Evolutionary conservation across 2,113 vertebrate genomes (phyloP).

Genomic region (Osmerus eperlanus): DNA sequence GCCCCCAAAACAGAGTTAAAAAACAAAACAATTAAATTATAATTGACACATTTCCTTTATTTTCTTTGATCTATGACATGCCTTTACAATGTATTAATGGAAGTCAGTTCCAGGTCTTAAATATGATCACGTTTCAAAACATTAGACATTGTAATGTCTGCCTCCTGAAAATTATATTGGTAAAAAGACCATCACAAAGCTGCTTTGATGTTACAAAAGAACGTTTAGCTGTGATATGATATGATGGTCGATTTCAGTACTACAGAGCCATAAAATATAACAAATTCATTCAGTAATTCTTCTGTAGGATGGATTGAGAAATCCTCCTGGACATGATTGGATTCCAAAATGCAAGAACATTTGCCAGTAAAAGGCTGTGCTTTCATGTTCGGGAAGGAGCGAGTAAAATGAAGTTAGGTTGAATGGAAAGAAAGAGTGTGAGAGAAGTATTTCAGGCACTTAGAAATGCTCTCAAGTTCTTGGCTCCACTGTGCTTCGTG

Average conservation of each 20-base stretch:
- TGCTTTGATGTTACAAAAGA: not conserved
- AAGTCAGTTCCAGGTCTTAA: conserved; percentile 42
- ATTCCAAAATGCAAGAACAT: not conserved
- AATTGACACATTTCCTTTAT: conserved; percentile 57
- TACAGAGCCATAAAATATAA: conserved; percentile 30
- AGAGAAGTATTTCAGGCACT: conserved; percentile 75
- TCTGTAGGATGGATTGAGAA: conserved; percentile 1
- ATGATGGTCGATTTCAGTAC: conserved; percentile 30
- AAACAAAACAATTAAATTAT: conserved; percentile 4
- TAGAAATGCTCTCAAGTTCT: conserved; percentile 70
- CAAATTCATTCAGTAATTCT: not conserved
- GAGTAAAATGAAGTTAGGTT: conserved; percentile 8
- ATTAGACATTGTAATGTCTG: conserved; percentile 37
- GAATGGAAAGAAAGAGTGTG: conserved; percentile 24
- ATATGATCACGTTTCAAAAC: conserved; percentile 27
- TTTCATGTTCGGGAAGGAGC: not conserved
- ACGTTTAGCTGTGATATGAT: conserved; percentile 21
- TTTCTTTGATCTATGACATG: conserved; percentile 65
- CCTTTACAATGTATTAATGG: conserved; percentile 59
- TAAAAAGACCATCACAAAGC: not conserved
- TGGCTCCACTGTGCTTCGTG: conserved; percentile 73
- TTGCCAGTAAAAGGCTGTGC: not conserved
- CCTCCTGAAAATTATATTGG: conserved; percentile 34
- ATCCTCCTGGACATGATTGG: not conserved
- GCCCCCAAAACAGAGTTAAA: not conserved